A percentile compares a stretch with the other conserved stretches of the same genome.
These are phyloP conservation scores for Microtus pennsylvanicus DNA, from an alignment of 2,113 vertebrate genomes.

Conservation along the genomic window DNA sequence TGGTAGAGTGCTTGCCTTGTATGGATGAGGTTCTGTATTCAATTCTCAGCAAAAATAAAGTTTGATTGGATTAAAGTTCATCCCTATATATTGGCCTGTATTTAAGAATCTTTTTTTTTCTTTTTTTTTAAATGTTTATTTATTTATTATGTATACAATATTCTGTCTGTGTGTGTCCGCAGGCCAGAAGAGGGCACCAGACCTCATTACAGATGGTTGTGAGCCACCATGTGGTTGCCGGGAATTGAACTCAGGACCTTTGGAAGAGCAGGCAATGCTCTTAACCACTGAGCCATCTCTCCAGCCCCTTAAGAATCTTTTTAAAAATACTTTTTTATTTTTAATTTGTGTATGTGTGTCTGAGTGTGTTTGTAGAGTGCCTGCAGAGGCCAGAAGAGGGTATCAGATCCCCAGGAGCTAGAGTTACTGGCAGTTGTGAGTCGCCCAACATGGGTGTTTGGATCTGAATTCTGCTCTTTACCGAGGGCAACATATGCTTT, in stretches of 20 bases:
- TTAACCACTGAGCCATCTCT: no score
- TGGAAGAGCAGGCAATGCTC: no score
- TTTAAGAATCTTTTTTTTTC: not conserved
- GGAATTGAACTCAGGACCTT: no score
- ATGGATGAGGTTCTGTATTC: not conserved
- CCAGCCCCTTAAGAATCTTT: not conserved
- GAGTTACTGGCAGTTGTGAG: not conserved
- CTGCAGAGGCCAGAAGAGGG: not conserved
- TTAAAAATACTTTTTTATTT: not conserved
- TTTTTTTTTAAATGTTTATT: no score
- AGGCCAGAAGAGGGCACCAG: no score
- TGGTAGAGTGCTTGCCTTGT: not conserved
- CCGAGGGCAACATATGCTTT: not conserved
- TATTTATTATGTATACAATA: no score
- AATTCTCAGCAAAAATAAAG: not conserved
- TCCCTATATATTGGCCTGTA: not conserved
- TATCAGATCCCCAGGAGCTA: not conserved
- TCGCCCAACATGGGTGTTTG: no score
- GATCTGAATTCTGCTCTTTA: not conserved
- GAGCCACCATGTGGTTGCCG: no score
- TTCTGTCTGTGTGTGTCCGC: no score
- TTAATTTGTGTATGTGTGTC: not conserved
- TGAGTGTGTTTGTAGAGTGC: not conserved
- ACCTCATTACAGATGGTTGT: no score
- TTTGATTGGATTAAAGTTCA: not conserved